Percentiles rank a stretch among this genome's conserved stretches.
These are phyloP conservation scores for Phrynosoma platyrhinos DNA, from an alignment of 2,113 vertebrate genomes.

Conservation along the genomic window DNA sequence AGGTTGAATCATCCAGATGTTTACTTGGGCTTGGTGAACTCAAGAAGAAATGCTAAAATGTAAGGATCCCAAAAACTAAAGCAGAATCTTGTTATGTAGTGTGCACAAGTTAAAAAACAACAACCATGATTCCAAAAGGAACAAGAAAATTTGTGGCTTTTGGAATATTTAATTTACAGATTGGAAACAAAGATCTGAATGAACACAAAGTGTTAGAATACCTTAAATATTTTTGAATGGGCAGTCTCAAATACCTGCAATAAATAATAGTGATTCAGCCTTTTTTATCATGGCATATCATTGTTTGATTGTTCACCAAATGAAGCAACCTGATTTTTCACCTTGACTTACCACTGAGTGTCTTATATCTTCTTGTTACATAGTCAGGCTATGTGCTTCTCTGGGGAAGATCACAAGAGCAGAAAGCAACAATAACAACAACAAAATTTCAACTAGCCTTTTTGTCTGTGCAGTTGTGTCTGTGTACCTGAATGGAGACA, in stretches of 20 bases:
- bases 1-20: conserved; percentile 5
- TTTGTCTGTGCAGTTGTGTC: neutral
- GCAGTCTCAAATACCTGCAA: neutral
- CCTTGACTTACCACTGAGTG: neutral
- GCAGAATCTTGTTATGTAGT: conserved; percentile 26
- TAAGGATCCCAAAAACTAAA: conserved; percentile 13
- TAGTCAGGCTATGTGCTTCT: neutral
- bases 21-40: neutral
- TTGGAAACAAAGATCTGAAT: neutral
- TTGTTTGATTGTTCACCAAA: neutral
- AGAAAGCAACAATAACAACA: neutral
- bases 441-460: neutral
- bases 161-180: neutral
- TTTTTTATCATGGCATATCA: neutral
- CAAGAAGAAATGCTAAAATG: neutral
- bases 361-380: neutral
- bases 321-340: neutral
- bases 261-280: neutral
- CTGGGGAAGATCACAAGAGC: neutral
- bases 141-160: neutral
- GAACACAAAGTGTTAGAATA: neutral
- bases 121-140: neutral
- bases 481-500: neutral
- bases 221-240: neutral
- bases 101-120: neutral